Base-by-base conservation (phyloP, 2,797 vertebrate genomes). In the Silurus lanzhouensis region DNA sequence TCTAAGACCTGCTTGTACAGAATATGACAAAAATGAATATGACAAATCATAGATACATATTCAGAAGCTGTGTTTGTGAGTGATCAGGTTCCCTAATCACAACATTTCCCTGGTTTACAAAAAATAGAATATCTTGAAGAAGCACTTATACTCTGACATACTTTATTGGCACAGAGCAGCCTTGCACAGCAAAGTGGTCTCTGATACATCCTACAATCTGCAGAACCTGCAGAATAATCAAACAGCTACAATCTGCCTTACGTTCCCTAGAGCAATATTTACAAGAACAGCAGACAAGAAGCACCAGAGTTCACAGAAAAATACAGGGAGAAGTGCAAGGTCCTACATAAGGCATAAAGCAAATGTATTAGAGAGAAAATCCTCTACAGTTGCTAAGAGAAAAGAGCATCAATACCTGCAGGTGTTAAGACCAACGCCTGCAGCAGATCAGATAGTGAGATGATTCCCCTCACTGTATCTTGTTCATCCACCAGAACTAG, bases 401-500 rank as follows among this genome's bases (percentile, higher is more conserved):
- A 93, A 91, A 99, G 96, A 88, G 97, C 97, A 70, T 99, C 96
- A 83, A 99, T 98, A 95, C 98, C 98, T 94, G 97, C 97, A 0
- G 98, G 98, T 88, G 96, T 96, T 92, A 99, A 96, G 85, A 99
- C 96, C 90, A 99, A 94, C 0, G 97, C 96, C 93, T 99, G 98
- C 9, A 99, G 97, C 85, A 99, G 96, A 94, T 99, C 98, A 0
- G 98, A 99, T 57, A 99, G 96, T 57, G 98, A 99, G 87, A 99
- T 89, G 72, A 99, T 97, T 15, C 98, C 98, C 91, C 93, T 95
- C 0, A 97, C 97, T 86, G 95, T 92, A 74, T 91, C 96, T 1
- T 95, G 94, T 84, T 93, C 92, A 13, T 99, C 97, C 85, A 99
- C 97, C 90, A 99, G 92, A 85, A 99, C 98, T 92, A 99, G 91